Evolutionary conservation across 2,888 invertebrate species (phyloP), one percentile per base, ranked within the genome.

Genomic region (Cerceris rybyensis): DNA sequence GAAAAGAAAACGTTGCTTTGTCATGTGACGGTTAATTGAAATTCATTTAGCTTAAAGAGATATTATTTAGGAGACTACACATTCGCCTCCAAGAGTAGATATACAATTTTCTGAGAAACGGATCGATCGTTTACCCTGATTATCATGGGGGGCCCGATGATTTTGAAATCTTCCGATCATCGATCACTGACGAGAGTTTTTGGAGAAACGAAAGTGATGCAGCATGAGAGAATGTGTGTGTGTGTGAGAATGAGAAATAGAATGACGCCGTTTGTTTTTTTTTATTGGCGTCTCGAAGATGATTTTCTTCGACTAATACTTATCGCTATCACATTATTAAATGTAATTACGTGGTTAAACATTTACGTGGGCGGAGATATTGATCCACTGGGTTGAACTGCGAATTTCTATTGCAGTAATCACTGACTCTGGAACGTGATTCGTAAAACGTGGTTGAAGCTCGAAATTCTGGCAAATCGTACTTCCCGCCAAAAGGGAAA

Each of bases 221-320:
- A 16, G 58, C 43, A 42, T 58, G 50, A 42, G 54, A 55, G 46
- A 68, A 66, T 11, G 49, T 28, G 68, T 50, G 58, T 43, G 67
- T 41, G 43, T n/a, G 67, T 41, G 43, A 11, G 39, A 57, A 59
- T 69, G 70, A 59, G 70, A 76, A 85, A 82, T 76, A 54, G 80
- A 83, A 75, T 81, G 76, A 84, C 87, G 83, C 85, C 81, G 77
- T 75, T 78, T 86, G 83, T 88, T 88, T 87, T 87, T 81, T 88
- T 87, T 88, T 85, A 86, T 65, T 66, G 75, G 88, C 88, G 88
- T 88, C 87, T 90, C 89, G 87, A 88, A 85, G 81, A 88, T 85
- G 89, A 90, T 90, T 88, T 91, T 83, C 86, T 88, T 90, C 91
- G 87, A 89, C 83, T 89, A 89, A 88, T 88, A 90, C 89, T 89